Evolutionary conservation across 2,113 vertebrate species (phyloP), one percentile per base, ranked within the genome.

Genomic region (Sapajus apella): DNA sequence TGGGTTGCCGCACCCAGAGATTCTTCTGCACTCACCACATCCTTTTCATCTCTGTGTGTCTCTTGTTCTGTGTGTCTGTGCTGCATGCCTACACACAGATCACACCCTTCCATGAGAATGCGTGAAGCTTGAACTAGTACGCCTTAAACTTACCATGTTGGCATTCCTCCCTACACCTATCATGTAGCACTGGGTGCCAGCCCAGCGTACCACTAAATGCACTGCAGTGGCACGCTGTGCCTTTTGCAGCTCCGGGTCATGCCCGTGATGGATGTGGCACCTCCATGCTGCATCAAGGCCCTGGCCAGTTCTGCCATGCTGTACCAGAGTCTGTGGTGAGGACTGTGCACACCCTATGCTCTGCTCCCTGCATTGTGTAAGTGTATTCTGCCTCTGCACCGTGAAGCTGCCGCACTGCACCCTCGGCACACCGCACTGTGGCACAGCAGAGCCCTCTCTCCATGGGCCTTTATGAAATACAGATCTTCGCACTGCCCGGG

Each of bases 171-270:
- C 3, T 6, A 43, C 45, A 35, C 30, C 73, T 35, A 1, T 55
- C 18, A 1, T 6, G 5, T 3, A n/a, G 64, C 30, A 8, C 52
- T 5, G 13, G 13, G 61, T 0, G 0, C 83, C 40, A 16, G 90
- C 75, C 43, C 73, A 25, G 64, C 2, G 56, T 40, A 40, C 20
- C 35, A 8, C 77, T 11, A 18, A 6, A 30, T 17, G 52, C 43
- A 8, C 10, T 2, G 6, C 68, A 3, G 32, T 11, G 86, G 77
- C 8, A 23, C 1, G 0, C 10, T 0, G 16, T 30, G n/a, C 37
- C 32, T 61, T 18, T 2, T 23, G 73, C 16, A 4, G 47, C 27
- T 8, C 83, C 56, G 92, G 47, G n/a, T 32, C 43, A 6, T 21
- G 61, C 32, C 68, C 21, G 13, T 0, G 2, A 6, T 21, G 58